Evolutionary conservation across 2,797 vertebrate genomes (phyloP), one percentile per base, ranked within the genome.

Genomic region (Chloroceryle amazona): DNA sequence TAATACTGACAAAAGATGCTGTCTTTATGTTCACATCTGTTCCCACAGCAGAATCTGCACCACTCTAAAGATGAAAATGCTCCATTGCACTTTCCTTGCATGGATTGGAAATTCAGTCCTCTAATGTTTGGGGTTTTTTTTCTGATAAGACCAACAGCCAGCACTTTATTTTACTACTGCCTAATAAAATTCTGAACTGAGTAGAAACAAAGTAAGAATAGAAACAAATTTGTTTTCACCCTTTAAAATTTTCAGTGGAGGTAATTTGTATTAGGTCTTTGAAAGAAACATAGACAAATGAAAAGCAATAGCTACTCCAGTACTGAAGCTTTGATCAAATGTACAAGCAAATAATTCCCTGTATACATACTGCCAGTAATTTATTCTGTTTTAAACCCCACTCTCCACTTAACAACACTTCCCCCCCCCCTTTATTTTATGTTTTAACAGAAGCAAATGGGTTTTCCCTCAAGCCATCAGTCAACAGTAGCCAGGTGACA

Each of bases 291-390:
- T 0, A 70, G 57, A 71, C 8, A 76, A 60, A 55, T 33, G 16
- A 78, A 86, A 88, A 86, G 6, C 37, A 74, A 52, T 4, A 55
- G 28, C 33, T 62, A 52, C 6, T 66, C 62, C 54, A 90, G 18
- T 25, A 61, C 22, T n/a, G n/a, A 89, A 75, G n/a, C n/a, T 68
- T 55, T 83, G 28, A 81, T 57, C 41, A 75, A 46, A 90, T 78
- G 86, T 81, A 31, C 19, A 81, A 73, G 6, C 39, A 88, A 73
- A 28, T 42, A 41, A 72, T 57, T 95, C 78, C 31, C 44, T 0
- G 2, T 20, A 66, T 9, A 52, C 9, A 29, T n/a, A 7, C 54
- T 70, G 37, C 37, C 55, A 46, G 51, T 8, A 80, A n/a, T 54
- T 90, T 54, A 62, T 37, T 15, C 13, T 7, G 7, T 55, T 55